A percentile compares a stretch with the other conserved stretches of the same genome.
These are phyloP conservation scores for Hippocampus guttulatus DNA, from an alignment of 2,113 vertebrate genomes.

Conservation along the genomic window DNA sequence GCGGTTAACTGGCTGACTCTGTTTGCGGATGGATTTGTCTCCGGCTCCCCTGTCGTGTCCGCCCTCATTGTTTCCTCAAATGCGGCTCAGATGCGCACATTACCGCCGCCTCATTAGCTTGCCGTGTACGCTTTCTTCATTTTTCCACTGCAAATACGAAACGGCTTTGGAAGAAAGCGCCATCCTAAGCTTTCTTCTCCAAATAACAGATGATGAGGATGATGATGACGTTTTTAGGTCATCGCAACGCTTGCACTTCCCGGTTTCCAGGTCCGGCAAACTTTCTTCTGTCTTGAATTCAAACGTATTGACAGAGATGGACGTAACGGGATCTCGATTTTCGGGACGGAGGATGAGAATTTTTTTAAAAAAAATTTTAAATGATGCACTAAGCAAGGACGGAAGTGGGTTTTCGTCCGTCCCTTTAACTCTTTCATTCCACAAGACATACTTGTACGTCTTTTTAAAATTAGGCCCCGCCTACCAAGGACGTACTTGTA, in stretches of 20 bases:
- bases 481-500: too few relatives aligned
- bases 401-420: too few relatives aligned
- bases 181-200: not conserved
- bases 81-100: slow-evolving; percentile 14
- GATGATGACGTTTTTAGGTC: not conserved
- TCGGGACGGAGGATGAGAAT: too few relatives aligned
- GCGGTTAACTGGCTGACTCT: slow-evolving; percentile 19
- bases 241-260: not conserved
- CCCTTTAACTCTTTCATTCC: too few relatives aligned
- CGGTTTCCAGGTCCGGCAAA: too few relatives aligned
- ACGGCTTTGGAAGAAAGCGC: not conserved
- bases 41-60: slow-evolving; percentile 3
- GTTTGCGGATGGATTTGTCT: slow-evolving; percentile 16
- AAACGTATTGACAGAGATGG: too few relatives aligned
- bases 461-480: too few relatives aligned
- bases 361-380: too few relatives aligned
- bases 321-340: too few relatives aligned
- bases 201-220: not conserved
- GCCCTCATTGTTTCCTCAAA: slow-evolving; percentile 19
- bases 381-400: too few relatives aligned
- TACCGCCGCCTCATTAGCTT: slow-evolving; percentile 9
- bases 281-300: too few relatives aligned
- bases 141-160: slow-evolving; percentile 14
- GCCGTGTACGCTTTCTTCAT: slow-evolving; percentile 19
- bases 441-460: too few relatives aligned